Percentiles rank a stretch among this genome's conserved stretches.
These are phyloP conservation scores for Gouania willdenowi DNA, from an alignment of 2,797 vertebrate species.

Conservation along the genomic window DNA sequence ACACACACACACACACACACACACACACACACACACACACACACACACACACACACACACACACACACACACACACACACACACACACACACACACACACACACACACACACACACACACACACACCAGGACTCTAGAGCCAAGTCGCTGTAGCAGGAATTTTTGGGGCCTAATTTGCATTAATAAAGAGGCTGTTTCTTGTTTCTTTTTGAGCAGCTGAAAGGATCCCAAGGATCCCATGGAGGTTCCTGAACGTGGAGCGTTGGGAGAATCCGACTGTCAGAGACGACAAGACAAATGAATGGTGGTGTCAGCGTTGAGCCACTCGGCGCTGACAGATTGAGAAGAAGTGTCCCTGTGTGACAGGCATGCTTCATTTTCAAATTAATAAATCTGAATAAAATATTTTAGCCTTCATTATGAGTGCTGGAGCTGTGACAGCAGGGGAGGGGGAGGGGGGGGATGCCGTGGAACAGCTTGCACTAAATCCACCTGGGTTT, in stretches of 20 bases:
- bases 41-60: too few relatives aligned
- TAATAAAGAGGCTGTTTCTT: slow-evolving; percentile 99
- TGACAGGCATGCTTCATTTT: slow-evolving; percentile 99
- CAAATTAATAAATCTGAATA: slow-evolving; percentile 99
- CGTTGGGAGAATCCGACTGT: slow-evolving; percentile 97
- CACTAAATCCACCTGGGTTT: slow-evolving; percentile 95
- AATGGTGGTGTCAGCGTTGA: slow-evolving; percentile 92
- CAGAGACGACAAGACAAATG: slow-evolving; percentile 99
- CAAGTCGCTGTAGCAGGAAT: slow-evolving; percentile 83
- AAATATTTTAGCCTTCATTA: slow-evolving; percentile 99
- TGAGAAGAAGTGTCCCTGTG: slow-evolving; percentile 98
- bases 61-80: not conserved
- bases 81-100: not conserved
- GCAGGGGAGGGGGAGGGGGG: slow-evolving; percentile 56
- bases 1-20: too few relatives aligned
- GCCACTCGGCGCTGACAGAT: slow-evolving; percentile 96
- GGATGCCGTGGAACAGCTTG: slow-evolving; percentile 91
- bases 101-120: slow-evolving; percentile 46
- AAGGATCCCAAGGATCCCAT: slow-evolving; percentile 94
- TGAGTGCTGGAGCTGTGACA: slow-evolving; percentile 92
- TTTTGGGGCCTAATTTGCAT: slow-evolving; percentile 97
- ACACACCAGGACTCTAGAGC: slow-evolving; percentile 81
- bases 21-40: too few relatives aligned
- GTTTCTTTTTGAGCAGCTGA: slow-evolving; percentile 98
- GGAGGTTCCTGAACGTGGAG: slow-evolving; percentile 90